A percentile compares a stretch with the other conserved stretches of the same genome.
Conservation (phyloP, 2,888 invertebrate species). For the Serrognathus titanus region DNA sequence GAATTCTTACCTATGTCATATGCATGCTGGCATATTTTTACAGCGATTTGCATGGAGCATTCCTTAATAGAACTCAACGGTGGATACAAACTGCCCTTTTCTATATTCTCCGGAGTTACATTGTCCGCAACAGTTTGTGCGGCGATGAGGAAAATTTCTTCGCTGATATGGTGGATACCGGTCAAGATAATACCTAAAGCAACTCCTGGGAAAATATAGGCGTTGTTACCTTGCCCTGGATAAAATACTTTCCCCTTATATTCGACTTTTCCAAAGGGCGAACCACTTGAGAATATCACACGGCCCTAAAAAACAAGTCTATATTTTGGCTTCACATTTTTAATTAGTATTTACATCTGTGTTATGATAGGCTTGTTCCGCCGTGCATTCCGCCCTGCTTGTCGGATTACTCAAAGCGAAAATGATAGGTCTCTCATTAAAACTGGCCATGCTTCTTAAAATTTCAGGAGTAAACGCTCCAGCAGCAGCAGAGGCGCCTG, state of each 20-base stretch:
- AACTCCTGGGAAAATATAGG: slow-evolving; percentile 95
- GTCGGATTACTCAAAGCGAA: slow-evolving; percentile 99
- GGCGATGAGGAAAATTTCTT: slow-evolving; percentile 90
- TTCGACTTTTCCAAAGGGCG: slow-evolving; percentile 86
- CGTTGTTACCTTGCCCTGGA: slow-evolving; percentile 92
- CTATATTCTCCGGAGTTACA: slow-evolving; percentile 79
- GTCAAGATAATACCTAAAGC: slow-evolving; percentile 92
- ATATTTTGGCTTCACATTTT: not conserved
- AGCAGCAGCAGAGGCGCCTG: slow-evolving; percentile 88
- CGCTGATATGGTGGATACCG: slow-evolving; percentile 88
- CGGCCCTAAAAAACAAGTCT: slow-evolving; percentile 64
- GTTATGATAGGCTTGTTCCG: slow-evolving; percentile 86
- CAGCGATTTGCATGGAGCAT: slow-evolving; percentile 87
- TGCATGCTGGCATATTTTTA: slow-evolving; percentile 81
- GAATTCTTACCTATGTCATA: slow-evolving; percentile 71
- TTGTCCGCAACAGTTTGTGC: slow-evolving; percentile 84
- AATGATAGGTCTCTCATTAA: slow-evolving; percentile 86
- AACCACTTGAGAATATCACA: slow-evolving; percentile 92
- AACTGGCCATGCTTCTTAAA: slow-evolving; percentile 78
- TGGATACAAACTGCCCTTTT: slow-evolving; percentile 88
- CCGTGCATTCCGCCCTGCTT: slow-evolving; percentile 96
- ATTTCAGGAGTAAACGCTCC: slow-evolving; percentile 90
- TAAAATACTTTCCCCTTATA: slow-evolving; percentile 75
- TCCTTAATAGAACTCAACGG: slow-evolving; percentile 79
- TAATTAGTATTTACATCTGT: slow-evolving; percentile 66